These are phyloP conservation scores for Aphelocoma californica DNA, from an alignment of 2,797 vertebrate genomes.

Conservation along the genomic window DNA sequence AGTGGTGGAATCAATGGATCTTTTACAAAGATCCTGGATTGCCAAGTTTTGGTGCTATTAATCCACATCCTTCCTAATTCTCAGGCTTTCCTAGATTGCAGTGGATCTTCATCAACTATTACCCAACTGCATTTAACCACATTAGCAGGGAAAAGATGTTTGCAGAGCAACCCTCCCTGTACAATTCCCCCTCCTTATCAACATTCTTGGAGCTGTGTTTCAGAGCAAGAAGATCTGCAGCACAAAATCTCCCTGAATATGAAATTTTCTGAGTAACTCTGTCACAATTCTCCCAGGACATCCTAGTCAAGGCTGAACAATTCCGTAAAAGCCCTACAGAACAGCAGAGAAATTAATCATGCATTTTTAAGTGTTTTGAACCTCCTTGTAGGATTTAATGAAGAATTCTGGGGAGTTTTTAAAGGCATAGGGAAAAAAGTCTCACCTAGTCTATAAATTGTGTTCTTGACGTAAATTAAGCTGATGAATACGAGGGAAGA, in stretches of 20 bases:
- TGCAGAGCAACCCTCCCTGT: neutral
- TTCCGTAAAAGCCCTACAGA: conserved; percentile 44
- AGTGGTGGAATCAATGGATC: neutral
- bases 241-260: conserved; percentile 36
- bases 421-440: neutral
- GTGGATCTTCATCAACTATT: neutral
- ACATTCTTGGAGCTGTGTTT: conserved; percentile 13
- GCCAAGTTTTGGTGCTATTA: neutral
- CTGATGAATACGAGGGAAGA: neutral
- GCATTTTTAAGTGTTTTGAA: conserved; percentile 54
- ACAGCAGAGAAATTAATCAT: conserved; percentile 51
- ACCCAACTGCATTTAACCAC: neutral
- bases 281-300: conserved; percentile 53
- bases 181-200: neutral
- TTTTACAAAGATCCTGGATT: neutral
- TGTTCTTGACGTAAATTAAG: neutral
- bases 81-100: neutral
- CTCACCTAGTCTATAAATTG: neutral
- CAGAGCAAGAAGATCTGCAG: conserved; percentile 9
- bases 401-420: conserved; percentile 33
- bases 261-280: conserved; percentile 39
- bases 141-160: conserved; percentile 30
- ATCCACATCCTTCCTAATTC: neutral
- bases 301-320: conserved; percentile 50
- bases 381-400: conserved; percentile 33